Percentiles rank a stretch among this genome's conserved stretches.
Conservation (phyloP, 2,113 vertebrate genomes). For the Columbina picui region DNA sequence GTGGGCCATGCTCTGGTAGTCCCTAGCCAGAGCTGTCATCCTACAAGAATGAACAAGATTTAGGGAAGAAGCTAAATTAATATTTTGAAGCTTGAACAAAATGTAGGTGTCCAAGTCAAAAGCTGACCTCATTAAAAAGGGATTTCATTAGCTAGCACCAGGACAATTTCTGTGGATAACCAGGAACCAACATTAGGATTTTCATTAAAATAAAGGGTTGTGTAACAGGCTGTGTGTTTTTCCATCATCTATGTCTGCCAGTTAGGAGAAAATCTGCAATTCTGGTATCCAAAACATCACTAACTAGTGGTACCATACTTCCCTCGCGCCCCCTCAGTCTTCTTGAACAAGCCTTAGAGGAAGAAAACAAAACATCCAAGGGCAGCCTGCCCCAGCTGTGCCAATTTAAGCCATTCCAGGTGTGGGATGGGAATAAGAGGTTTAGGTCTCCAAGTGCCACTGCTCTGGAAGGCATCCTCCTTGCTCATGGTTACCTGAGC, state of each 20-base stretch:
- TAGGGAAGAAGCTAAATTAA: neutral
- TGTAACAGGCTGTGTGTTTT: neutral
- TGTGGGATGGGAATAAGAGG: neutral
- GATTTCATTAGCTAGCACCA: neutral
- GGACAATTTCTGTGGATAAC: neutral
- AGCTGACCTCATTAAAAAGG: neutral
- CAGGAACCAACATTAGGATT: accelerated
- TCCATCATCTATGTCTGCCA: accelerated
- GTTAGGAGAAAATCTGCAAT: neutral
- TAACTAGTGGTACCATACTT: neutral
- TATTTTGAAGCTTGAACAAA: neutral
- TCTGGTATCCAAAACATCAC: neutral
- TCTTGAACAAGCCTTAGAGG: neutral
- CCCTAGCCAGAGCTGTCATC: neutral
- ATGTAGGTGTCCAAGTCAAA: neutral
- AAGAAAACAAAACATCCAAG: neutral
- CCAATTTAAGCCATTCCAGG: neutral
- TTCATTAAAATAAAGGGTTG: neutral
- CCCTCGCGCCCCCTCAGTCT: neutral
- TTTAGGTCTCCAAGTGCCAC: neutral
- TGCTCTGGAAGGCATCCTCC: neutral
- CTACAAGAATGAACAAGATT: neutral
- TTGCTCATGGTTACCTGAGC: neutral
- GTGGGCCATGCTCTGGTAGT: neutral
- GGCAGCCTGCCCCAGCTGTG: neutral